Conservation (phyloP, 1,140 invertebrate genomes). For the Scaptodrosophila lebanonensis region DNA sequence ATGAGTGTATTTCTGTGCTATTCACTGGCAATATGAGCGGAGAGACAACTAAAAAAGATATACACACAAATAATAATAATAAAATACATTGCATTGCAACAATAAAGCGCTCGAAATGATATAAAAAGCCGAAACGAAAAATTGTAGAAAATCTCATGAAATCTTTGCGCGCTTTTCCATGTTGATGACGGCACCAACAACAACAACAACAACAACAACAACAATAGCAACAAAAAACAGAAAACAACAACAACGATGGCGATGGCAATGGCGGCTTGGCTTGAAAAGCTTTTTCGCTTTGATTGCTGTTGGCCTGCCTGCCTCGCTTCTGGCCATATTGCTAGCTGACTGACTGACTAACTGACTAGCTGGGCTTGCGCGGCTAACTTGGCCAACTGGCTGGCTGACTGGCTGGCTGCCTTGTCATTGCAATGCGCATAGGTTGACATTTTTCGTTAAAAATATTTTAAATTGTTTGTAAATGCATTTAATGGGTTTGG, state of each 20-base stretch:
- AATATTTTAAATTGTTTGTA: constrained; percentile 64
- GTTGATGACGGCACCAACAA: constrained; percentile 25
- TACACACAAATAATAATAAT: constrained; percentile 41
- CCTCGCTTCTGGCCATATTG: constrained; percentile 32
- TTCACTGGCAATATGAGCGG: too few relatives aligned
- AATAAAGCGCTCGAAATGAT: too few relatives aligned
- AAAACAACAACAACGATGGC: constrained; percentile 22
- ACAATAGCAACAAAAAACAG: too few relatives aligned
- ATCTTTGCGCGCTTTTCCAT: constrained; percentile 58
- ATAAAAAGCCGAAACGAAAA: too few relatives aligned
- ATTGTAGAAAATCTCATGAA: constrained; percentile 59
- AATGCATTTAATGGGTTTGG: constrained; percentile 46
- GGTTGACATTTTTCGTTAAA: constrained; percentile 63
- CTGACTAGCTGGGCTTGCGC: constrained; percentile 4
- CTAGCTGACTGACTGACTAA: constrained; percentile 18
- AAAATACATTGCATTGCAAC: constrained; percentile 57
- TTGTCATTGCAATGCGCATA: constrained; percentile 64
- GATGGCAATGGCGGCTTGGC: constrained; percentile 42
- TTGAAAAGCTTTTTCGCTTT: constrained; percentile 61
- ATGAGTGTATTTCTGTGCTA: too few relatives aligned
- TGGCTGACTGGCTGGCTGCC: constrained; percentile 16
- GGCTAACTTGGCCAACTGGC: constrained; percentile 10
- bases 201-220: too few relatives aligned
- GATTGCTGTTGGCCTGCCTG: constrained; percentile 54
- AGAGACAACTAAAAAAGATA: too few relatives aligned